Percentiles rank a stretch among this genome's conserved stretches.
phyloP scores from a whole-genome alignment of 1,140 invertebrate genomes.

The Habropoda laboriosa region DNA sequence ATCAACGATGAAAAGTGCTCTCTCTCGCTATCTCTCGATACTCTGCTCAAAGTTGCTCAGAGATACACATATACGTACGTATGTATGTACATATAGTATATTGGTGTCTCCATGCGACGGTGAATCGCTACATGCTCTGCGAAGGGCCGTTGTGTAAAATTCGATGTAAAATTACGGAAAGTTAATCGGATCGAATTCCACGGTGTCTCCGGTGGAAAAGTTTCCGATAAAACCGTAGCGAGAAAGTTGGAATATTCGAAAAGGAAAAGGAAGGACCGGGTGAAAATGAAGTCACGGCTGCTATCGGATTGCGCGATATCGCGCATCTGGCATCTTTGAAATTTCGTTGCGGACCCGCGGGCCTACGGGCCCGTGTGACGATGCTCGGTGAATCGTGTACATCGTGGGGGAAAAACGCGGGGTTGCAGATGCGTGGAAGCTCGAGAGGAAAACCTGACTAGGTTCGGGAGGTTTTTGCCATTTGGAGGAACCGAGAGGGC shows the following conservation, averaged over 20 bases:
- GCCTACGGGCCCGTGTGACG: neutral
- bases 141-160: no score
- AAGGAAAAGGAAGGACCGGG: neutral
- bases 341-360: conserved; percentile 22
- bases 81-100: no score
- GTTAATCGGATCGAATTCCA: neutral
- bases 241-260: no score
- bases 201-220: no score
- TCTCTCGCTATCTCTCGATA: no score
- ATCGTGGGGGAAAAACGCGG: conserved; percentile 48
- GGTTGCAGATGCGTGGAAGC: conserved; percentile 40
- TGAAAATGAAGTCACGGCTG: neutral
- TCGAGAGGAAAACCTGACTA: neutral
- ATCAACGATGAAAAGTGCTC: neutral
- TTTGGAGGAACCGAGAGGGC: conserved; percentile 21
- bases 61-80: no score
- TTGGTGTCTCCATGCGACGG: no score
- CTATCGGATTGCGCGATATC: conserved; percentile 29
- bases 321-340: conserved; percentile 1
- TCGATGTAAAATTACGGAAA: no score
- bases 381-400: conserved; percentile 42
- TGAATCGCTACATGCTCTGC: no score
- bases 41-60: no score
- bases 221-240: no score
- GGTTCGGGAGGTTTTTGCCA: conserved; percentile 8